Conservation (phyloP, 2,888 invertebrate species). For the Ectropis crepuscularia region DNA sequence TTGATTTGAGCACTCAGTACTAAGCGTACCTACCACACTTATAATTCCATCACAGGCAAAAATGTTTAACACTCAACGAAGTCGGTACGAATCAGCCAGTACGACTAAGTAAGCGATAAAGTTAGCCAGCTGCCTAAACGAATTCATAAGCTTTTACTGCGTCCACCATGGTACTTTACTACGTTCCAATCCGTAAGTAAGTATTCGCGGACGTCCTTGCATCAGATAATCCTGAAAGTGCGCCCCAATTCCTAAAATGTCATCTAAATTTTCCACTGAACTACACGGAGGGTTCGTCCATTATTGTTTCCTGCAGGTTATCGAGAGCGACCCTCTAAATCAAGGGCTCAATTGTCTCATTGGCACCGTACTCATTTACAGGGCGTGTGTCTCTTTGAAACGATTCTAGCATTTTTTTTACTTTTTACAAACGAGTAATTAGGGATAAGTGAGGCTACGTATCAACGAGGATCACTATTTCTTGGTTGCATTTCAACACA, state of each 20-base stretch:
- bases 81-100: no score
- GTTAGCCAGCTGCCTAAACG: no score
- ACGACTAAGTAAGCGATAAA: no score
- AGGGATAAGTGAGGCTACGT: no score
- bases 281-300: conserved; percentile 30
- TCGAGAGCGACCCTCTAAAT: conserved; percentile 59
- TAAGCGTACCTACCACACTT: no score
- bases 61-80: no score
- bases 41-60: no score
- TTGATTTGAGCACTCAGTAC: no score
- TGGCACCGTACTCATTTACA: conserved; percentile 57
- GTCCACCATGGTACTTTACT: background rate
- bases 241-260: conserved; percentile 23
- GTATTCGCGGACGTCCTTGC: background rate
- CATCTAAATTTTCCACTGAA: conserved; percentile 30
- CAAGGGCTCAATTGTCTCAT: conserved; percentile 64
- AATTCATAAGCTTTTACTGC: no score
- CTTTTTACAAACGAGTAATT: no score
- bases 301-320: conserved; percentile 51
- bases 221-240: conserved; percentile 21
- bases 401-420: conserved; percentile 15
- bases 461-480: no score
- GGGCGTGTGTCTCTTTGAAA: conserved; percentile 40
- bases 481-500: no score
- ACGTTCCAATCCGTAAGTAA: background rate